Evolutionary conservation across 1,140 invertebrate genomes (phyloP), one percentile per base, ranked within the genome.

Genomic region (Apis laboriosa): DNA sequence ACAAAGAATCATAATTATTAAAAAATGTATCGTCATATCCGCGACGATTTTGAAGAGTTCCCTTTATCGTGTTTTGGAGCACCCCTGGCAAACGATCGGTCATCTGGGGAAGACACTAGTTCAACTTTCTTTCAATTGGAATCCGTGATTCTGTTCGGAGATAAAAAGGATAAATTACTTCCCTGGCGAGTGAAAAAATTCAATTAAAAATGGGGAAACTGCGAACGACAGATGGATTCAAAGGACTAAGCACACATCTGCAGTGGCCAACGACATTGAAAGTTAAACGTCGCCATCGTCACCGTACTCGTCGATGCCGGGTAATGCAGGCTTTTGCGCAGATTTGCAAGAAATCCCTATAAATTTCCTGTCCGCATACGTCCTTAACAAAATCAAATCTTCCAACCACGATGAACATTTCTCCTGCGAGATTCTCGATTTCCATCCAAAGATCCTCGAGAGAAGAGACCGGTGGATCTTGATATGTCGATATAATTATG

Each of bases 151-250:
- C 77, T 79, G 81, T 66, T 71, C 83, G 28, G 55, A 89, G 90
- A 90, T 89, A 90, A 88, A 90, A 84, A 85, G 88, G 84, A 89
- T 87, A 90, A 88, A 87, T 89, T 83, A 90, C 84, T 89, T 87
- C 77, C 73, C 84, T 83, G 67, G 86, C 82, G 68, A 72, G 77
- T 80, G 84, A 90, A 87, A 90, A 88, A 88, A 86, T 87, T 90
- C 88, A 91, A 88, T 90, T 88, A 90, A 86, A 89, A 88, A 91
- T 88, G 83, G 83, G 87, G 76, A 89, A 87, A 90, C 87, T 87
- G 87, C 80, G 75, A 70, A 78, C 78, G 84, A 89, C 88, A 88
- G 87, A 89, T 88, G 84, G 84, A 86, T 89, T 88, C 87, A 88
- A 88, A 89, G 77, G 84, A 78, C 81, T 78, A 77, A 88, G 86